Conservation (phyloP, 1,140 invertebrate species). For the Drosophila sturtevanti region DNA sequence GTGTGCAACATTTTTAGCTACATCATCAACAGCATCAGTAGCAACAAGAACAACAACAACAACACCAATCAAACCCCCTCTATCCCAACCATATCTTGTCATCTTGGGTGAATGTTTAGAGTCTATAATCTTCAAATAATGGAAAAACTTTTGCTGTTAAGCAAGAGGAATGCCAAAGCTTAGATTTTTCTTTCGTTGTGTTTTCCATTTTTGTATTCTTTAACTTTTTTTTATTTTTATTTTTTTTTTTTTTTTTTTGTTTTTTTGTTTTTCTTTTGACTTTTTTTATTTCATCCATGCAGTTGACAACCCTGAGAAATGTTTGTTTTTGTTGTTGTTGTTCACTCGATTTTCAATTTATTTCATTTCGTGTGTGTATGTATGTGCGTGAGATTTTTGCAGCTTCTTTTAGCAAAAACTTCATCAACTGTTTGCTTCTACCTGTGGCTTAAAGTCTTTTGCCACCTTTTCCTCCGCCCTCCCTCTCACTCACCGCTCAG, state of each 20-base stretch:
- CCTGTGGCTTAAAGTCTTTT: conserved; percentile 74
- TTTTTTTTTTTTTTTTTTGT: conserved; percentile 23
- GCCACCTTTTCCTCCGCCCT: not conserved
- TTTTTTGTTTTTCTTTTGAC: not conserved
- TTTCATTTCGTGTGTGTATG: conserved; percentile 56
- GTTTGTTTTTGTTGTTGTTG: conserved; percentile 51
- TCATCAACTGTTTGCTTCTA: conserved; percentile 76
- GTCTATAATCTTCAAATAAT: conserved; percentile 82
- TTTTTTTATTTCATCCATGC: conserved; percentile 28
- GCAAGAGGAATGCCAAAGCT: conserved; percentile 77
- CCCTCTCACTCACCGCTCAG: conserved; percentile 1
- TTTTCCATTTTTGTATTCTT: conserved; percentile 40
- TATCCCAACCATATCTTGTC: conserved; percentile 53
- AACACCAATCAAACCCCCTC: conserved; percentile 26
- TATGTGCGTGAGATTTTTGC: conserved; percentile 17
- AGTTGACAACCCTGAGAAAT: conserved; percentile 65
- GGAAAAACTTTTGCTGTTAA: conserved; percentile 82
- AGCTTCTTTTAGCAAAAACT: conserved; percentile 67
- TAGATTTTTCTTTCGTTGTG: conserved; percentile 51
- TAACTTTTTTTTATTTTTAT: conserved; percentile 15
- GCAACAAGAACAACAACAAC: conserved; percentile 32
- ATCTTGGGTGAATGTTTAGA: conserved; percentile 70
- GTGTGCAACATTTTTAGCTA: conserved; percentile 69
- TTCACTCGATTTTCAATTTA: conserved; percentile 79
- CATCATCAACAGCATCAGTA: conserved; percentile 43